These are phyloP conservation scores for Ceratina japonica DNA, from an alignment of 1,140 invertebrate genomes.

Conservation along the genomic window DNA sequence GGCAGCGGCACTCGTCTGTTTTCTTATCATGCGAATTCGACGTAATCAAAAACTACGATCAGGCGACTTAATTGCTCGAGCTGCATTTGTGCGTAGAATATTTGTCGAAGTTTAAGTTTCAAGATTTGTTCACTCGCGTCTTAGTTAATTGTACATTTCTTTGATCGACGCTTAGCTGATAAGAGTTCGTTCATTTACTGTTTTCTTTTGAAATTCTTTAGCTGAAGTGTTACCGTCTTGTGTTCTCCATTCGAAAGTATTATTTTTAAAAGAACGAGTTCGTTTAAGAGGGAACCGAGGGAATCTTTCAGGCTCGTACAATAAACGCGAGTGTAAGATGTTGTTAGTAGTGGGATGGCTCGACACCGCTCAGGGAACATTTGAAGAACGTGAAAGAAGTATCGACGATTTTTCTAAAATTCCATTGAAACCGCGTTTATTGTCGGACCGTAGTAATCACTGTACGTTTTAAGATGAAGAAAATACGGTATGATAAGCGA, in stretches of 20 bases:
- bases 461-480: conserved; percentile 54
- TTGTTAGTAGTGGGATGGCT: conserved; percentile 56
- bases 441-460: conserved; percentile 45
- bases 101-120: neutral
- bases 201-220: conserved; percentile 33
- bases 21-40: neutral
- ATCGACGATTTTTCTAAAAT: too few relatives aligned
- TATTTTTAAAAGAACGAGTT: conserved; percentile 12
- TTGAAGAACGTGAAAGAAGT: too few relatives aligned
- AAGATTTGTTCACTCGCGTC: too few relatives aligned
- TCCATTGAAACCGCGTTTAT: conserved; percentile 37
- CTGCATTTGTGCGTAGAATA: neutral
- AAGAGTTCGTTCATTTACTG: neutral
- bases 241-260: conserved; percentile 50
- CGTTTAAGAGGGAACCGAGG: conserved; percentile 25
- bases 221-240: conserved; percentile 29
- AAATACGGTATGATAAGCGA: conserved; percentile 14
- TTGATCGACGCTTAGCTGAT: neutral
- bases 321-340: conserved; percentile 38
- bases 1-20: conserved; percentile 7
- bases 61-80: conserved; percentile 16
- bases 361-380: conserved; percentile 71
- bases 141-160: neutral
- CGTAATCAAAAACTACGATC: conserved; percentile 14
- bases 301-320: conserved; percentile 43